These are phyloP conservation scores for Arion vulgaris DNA, from an alignment of 1,140 invertebrate genomes.

Conservation along the genomic window DNA sequence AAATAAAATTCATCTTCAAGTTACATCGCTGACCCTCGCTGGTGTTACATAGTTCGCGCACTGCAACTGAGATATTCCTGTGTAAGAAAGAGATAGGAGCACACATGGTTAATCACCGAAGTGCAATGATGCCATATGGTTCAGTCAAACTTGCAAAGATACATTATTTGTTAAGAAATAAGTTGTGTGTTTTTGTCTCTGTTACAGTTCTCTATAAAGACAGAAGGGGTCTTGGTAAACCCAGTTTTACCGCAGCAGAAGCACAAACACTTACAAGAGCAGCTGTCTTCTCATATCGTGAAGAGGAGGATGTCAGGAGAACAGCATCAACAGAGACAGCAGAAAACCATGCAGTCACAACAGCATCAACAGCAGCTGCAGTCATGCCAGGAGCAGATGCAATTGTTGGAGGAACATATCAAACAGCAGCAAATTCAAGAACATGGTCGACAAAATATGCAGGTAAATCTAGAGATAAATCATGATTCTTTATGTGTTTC, in stretches of 20 bases:
- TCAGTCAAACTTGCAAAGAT: too few relatives aligned
- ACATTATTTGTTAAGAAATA: too few relatives aligned
- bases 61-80: too few relatives aligned
- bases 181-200: too few relatives aligned
- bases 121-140: too few relatives aligned
- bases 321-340: constrained; percentile 39
- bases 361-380: constrained; percentile 31
- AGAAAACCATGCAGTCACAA: constrained; percentile 42
- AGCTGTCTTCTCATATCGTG: constrained; percentile 49
- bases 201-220: not conserved
- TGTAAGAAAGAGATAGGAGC: too few relatives aligned
- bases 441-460: constrained; percentile 42
- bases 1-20: too few relatives aligned
- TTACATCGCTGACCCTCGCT: too few relatives aligned
- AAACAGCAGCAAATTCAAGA: constrained; percentile 44
- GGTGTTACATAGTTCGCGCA: too few relatives aligned
- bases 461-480: constrained; percentile 21
- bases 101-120: too few relatives aligned
- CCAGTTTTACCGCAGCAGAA: constrained; percentile 43
- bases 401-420: constrained; percentile 23
- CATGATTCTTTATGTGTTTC: too few relatives aligned
- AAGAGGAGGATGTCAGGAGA: constrained; percentile 41
- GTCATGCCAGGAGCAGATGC: constrained; percentile 13
- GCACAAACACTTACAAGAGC: constrained; percentile 79
- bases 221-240: not conserved